These are phyloP conservation scores for Agrilus cyanescens DNA, from an alignment of 2,888 invertebrate species.

Conservation along the genomic window DNA sequence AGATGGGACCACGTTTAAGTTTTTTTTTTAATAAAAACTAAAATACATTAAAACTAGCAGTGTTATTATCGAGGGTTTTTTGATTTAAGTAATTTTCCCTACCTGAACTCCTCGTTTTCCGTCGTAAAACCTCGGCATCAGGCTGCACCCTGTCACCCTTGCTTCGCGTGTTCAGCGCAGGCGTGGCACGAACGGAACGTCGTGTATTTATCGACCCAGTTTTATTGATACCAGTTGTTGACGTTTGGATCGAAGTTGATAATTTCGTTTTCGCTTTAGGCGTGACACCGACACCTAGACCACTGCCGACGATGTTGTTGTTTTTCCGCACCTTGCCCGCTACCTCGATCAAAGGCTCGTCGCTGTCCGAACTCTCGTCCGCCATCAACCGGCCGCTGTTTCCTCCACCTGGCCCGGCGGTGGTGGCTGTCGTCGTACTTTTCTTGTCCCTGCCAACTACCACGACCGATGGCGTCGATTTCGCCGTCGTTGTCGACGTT, in stretches of 20 bases:
- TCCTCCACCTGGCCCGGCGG: not conserved
- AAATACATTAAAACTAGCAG: not conserved
- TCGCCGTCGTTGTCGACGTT: constrained; percentile 26
- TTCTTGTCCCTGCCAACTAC: not conserved
- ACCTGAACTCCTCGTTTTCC: constrained; percentile 66
- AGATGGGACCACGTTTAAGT: no score
- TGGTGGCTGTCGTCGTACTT: not conserved
- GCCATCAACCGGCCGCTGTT: constrained; percentile 30
- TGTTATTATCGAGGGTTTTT: not conserved
- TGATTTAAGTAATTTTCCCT: constrained; percentile 21
- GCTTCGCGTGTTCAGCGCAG: constrained; percentile 31
- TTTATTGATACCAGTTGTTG: constrained; percentile 13
- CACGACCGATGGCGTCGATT: constrained; percentile 7
- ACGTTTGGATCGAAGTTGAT: constrained; percentile 7
- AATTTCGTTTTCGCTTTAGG: constrained; percentile 11
- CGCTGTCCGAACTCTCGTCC: constrained; percentile 67
- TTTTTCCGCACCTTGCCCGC: constrained; percentile 52
- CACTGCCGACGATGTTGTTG: constrained; percentile 4
- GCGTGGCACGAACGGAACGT: constrained; percentile 28
- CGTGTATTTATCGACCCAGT: constrained; percentile 25
- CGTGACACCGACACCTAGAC: not conserved
- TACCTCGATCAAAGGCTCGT: constrained; percentile 65
- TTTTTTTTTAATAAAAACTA: no score
- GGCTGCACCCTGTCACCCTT: constrained; percentile 28
- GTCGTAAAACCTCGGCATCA: constrained; percentile 30